These are phyloP conservation scores for Andrena marginata DNA, from an alignment of 2,888 invertebrate genomes.

Conservation along the genomic window DNA sequence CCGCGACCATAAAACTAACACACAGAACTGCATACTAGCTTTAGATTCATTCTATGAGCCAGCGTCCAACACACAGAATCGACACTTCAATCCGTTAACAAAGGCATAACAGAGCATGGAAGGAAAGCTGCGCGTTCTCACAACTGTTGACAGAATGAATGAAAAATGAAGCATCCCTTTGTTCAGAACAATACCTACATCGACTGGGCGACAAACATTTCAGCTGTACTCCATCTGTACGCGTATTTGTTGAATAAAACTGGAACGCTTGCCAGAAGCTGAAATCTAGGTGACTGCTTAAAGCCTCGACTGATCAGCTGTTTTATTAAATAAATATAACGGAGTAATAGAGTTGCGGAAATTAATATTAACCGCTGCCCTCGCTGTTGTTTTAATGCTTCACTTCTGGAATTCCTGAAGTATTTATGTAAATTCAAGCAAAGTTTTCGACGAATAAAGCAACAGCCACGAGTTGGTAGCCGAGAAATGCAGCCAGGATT, in stretches of 20 bases:
- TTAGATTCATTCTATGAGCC: too few species aligned
- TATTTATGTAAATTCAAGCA: conserved; percentile 78
- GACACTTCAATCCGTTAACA: too few species aligned
- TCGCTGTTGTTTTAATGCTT: conserved; percentile 65
- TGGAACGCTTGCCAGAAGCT: too few species aligned
- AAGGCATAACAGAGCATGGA: neutral
- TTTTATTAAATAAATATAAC: neutral
- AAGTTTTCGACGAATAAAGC: conserved; percentile 69
- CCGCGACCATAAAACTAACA: too few species aligned
- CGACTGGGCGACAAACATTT: too few species aligned
- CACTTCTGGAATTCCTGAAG: conserved; percentile 75
- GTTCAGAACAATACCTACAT: too few species aligned
- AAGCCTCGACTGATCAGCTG: too few species aligned
- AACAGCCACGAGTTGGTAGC: conserved; percentile 40
- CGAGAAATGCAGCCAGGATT: conserved; percentile 57
- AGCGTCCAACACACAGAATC: too few species aligned
- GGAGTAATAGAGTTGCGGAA: conserved; percentile 17
- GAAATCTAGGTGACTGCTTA: too few species aligned
- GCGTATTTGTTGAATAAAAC: too few species aligned
- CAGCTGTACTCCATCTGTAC: too few species aligned
- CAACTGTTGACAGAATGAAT: neutral
- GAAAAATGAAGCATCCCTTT: neutral
- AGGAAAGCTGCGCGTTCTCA: neutral
- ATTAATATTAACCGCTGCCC: conserved; percentile 48
- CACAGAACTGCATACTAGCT: too few species aligned